Percentiles rank a stretch among this genome's conserved stretches.
These are phyloP conservation scores for Dimorphilus gyrociliatus DNA, from an alignment of 2,888 invertebrate species.

Conservation along the genomic window DNA sequence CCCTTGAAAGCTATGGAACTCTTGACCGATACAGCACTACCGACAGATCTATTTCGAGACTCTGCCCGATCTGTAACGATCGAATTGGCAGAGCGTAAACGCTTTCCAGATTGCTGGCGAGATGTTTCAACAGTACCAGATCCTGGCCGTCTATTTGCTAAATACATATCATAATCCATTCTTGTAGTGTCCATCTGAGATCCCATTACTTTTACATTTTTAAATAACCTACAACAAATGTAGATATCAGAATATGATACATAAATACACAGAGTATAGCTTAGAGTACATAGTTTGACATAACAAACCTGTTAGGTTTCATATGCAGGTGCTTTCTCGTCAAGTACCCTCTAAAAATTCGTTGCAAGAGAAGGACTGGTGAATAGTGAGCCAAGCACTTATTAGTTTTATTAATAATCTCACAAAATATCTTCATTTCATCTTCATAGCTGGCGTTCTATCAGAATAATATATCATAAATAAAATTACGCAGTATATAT, in stretches of 20 bases:
- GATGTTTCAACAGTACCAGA: constrained; percentile 13
- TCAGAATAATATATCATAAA: no score
- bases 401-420: constrained; percentile 20
- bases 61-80: no score
- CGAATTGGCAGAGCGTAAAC: no score
- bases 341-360: constrained; percentile 23
- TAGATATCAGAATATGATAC: no score
- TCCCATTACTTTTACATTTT: no score
- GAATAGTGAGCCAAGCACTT: constrained; percentile 25
- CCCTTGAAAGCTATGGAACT: no score
- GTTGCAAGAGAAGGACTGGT: constrained; percentile 33
- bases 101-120: no score
- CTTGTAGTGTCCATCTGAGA: constrained; percentile 5
- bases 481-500: not conserved
- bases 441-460: constrained; percentile 17
- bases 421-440: constrained; percentile 13
- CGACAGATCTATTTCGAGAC: no score
- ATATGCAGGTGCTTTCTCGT: constrained; percentile 10
- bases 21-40: no score
- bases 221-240: not conserved
- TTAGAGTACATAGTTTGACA: no score
- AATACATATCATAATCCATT: constrained; percentile 17
- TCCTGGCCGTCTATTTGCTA: constrained; percentile 14
- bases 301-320: no score
- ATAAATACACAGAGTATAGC: no score